Conservation (phyloP, 1,140 invertebrate species). For the Bicyclus anynana region DNA sequence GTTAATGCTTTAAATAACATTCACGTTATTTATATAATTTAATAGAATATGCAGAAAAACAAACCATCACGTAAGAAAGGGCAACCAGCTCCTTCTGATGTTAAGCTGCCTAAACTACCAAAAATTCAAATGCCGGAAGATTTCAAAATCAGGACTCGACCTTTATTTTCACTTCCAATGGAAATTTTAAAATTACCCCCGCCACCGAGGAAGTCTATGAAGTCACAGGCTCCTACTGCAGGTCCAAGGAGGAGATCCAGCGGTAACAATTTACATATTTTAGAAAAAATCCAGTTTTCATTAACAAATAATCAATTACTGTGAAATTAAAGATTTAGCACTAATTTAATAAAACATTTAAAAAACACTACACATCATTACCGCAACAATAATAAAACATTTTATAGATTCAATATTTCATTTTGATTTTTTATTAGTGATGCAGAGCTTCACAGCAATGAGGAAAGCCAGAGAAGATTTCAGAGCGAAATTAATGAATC, state of each 20-base stretch:
- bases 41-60: conserved; percentile 35
- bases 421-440: conserved; percentile 45
- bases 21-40: too few species aligned
- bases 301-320: too few species aligned
- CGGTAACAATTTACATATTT: conserved; percentile 29
- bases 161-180: conserved; percentile 75
- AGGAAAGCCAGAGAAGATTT: conserved; percentile 90
- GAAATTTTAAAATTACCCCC: conserved; percentile 70
- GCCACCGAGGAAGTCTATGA: conserved; percentile 43
- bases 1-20: too few species aligned
- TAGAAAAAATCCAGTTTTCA: neutral
- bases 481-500: conserved; percentile 85
- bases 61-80: conserved; percentile 48
- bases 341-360: neutral
- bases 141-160: conserved; percentile 73
- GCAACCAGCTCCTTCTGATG: conserved; percentile 44
- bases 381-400: too few species aligned
- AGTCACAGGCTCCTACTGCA: conserved; percentile 35
- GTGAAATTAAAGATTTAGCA: too few species aligned
- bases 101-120: conserved; percentile 66
- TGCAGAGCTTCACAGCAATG: conserved; percentile 81
- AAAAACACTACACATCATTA: too few species aligned
- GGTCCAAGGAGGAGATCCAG: conserved; percentile 43
- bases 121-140: conserved; percentile 72
- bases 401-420: neutral